These are phyloP conservation scores for Hypsopygia costalis DNA, from an alignment of 2,888 invertebrate species.

Conservation along the genomic window DNA sequence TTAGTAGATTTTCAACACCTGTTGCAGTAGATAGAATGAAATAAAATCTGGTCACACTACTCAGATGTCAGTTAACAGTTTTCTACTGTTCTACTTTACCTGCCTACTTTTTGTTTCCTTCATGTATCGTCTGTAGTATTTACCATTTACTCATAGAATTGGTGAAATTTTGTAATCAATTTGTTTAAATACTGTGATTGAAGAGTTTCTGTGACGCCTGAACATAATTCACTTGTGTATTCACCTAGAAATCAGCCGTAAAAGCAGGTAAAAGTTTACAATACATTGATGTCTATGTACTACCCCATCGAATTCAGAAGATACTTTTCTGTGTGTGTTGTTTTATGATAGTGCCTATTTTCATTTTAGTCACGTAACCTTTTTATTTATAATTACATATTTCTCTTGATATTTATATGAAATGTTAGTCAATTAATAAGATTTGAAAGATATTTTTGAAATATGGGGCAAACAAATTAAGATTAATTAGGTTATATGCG, in stretches of 20 bases:
- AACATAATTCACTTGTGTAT: too few relatives aligned
- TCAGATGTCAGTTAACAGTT: too few relatives aligned
- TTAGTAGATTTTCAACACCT: too few relatives aligned
- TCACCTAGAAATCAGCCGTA: constrained; percentile 1
- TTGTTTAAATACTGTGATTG: too few relatives aligned
- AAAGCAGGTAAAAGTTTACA: constrained; percentile 28
- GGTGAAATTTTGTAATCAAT: too few relatives aligned
- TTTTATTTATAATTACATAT: not conserved
- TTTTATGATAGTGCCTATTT: not conserved
- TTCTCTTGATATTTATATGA: constrained; percentile 8
- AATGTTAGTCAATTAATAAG: constrained; percentile 8
- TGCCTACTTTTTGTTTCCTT: too few relatives aligned
- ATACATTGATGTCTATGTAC: constrained; percentile 26
- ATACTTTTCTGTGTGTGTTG: not conserved
- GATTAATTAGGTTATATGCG: not conserved
- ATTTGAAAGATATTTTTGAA: not conserved
- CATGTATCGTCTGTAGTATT: too few relatives aligned
- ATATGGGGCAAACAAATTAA: not conserved
- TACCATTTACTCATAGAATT: too few relatives aligned
- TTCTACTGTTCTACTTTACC: too few relatives aligned
- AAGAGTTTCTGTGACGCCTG: too few relatives aligned
- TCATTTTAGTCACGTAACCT: not conserved
- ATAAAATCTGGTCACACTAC: too few relatives aligned
- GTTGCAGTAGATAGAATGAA: too few relatives aligned
- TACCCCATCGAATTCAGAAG: constrained; percentile 17